Evolutionary conservation across 2,113 vertebrate species (phyloP), one percentile per base, ranked within the genome.

Genomic region (Chloebia gouldiae): DNA sequence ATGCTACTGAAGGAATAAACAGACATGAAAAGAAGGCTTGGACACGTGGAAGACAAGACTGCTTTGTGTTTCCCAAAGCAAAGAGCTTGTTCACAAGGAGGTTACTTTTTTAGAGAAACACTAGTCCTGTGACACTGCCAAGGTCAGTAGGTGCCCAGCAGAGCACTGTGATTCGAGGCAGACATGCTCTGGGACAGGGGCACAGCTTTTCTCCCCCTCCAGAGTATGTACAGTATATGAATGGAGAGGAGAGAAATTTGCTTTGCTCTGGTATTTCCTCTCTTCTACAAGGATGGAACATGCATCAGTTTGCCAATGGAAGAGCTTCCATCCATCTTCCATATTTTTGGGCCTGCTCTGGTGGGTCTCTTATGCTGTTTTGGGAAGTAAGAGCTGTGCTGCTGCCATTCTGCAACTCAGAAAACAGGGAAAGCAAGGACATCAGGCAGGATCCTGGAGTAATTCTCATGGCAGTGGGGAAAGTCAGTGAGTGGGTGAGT

Each of bases 1-100:
- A 91, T 66, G 68, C 66, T 82, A 60, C 68, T 83, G 81, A 86
- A 70, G 79, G 91, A 90, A 84, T 95, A 80, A 94, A 95, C 92
- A 92, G 90, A 68, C 3, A 13, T 92, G 81, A 93, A 95, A 95
- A 91, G 93, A 95, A 90, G 89, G 75, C 92, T 78, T 9, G 75
- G 95, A 93, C 93, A 91, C 92, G 87, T 93, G 92, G 96, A 54
- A 90, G 89, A 97, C 96, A 96, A 96, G 92, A 61, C 88, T 63
- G 94, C 95, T 95, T 96, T 97, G 94, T 96, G 90, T 57, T 88
- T 71, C 93, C 86, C 69, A 78, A 71, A 94, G 94, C 92, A 90
- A 63, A 79, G 76, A 75, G 92, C 72, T 86, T 92, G 91, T 87
- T 97, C 88, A 96, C 56, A 83, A 82, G 82, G 87, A 92, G 78